Base-by-base conservation (phyloP, 2,888 invertebrate species). In the Stegana nigrithorax region DNA sequence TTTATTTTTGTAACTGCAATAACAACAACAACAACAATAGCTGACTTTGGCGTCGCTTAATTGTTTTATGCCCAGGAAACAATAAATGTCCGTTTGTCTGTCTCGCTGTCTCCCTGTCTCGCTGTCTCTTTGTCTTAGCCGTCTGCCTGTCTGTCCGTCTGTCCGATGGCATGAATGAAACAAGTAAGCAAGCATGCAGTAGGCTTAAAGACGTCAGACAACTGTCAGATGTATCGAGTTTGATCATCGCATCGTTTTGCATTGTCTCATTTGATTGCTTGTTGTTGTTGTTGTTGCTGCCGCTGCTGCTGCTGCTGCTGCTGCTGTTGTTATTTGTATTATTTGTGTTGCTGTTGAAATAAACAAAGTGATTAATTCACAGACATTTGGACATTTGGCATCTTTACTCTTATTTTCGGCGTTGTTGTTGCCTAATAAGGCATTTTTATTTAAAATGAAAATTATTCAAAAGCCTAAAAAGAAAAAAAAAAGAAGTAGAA, bases 201-300 rank as follows among this genome's bases (percentile, higher is more conserved):
- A 55, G 75, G 77, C 42, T 44, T 39, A 21, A 39, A 71, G 72
- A 80, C 72, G 76, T 77, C 76, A 77, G 78, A 73, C 80, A 77
- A 80, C 78, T 77, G 76, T 77, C 76, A 75, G 78, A 79, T 69
- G 62, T 74, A 78, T 73, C 73, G 75, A 53, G n/a, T n/a, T 39
- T 26, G 27, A 27, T n/a, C 29, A 12, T 29, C 44, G 27, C 27
- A 50, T 29, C 50, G 47, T 21, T 27, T 57, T 42, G 39, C 60
- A 62, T 39, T 61, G 4, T 50, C 26, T 14, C 25, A 1, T 17
- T 14, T 5, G 14, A 12, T 10, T 17, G 5, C 14, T 17, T 39
- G 14, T n/a, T 25, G 44, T 19, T 1, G 14, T 19, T 4, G 36
- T 39, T 21, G 26, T 36, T 27, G 14, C n/a, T 50, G 50, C 26